Conservation (phyloP, 2,113 vertebrate species). For the Psilopogon haemacephalus region DNA sequence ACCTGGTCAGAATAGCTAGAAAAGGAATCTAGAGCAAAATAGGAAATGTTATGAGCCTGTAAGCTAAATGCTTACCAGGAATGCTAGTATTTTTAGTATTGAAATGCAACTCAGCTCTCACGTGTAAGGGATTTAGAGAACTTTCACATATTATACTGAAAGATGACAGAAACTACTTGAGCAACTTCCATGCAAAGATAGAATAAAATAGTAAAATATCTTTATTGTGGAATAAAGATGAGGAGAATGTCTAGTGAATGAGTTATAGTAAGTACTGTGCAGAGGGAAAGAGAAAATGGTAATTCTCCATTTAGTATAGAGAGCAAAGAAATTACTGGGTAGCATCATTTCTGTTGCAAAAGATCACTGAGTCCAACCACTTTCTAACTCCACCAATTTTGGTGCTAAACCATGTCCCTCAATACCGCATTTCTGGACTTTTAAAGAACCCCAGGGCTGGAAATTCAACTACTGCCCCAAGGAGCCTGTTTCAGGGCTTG, state of each 20-base stretch:
- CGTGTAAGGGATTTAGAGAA: neutral
- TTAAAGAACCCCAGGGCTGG: no score
- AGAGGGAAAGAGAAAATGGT: neutral
- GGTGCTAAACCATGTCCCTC: no score
- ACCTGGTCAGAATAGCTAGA: neutral
- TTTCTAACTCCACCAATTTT: no score
- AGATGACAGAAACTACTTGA: neutral
- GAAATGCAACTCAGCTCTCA: neutral
- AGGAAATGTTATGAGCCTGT: neutral
- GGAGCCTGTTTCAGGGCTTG: no score
- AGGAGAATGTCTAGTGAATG: neutral
- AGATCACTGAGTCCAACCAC: no score
- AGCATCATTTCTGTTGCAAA: no score
- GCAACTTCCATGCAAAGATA: neutral
- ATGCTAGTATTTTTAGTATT: neutral
- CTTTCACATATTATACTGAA: neutral
- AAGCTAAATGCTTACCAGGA: neutral
- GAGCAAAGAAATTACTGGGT: neutral
- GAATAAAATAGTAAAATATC: neutral
- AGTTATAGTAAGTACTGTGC: neutral
- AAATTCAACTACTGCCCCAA: no score
- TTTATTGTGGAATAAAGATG: neutral
- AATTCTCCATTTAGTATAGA: neutral
- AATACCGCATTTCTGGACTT: no score
- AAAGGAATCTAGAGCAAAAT: neutral